phyloP scores from a whole-genome alignment of 2,797 vertebrate species.

The Phoxinus dragarum region DNA sequence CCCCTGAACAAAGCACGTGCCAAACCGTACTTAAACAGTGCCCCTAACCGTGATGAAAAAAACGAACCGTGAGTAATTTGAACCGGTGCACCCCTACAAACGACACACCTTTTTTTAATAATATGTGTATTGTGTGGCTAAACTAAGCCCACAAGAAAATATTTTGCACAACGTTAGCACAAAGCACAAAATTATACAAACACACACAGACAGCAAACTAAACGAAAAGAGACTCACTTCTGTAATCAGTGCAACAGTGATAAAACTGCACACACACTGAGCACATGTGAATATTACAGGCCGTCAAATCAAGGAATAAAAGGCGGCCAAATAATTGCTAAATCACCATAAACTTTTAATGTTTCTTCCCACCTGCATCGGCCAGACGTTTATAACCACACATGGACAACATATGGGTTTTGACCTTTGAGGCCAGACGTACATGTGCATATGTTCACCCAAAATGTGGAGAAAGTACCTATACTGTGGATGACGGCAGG shows the following conservation, averaged over 20 bases:
- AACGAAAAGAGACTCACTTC: conserved; percentile 30
- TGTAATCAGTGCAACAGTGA: conserved; percentile 40
- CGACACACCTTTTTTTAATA: no score
- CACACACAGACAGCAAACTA: conserved; percentile 2
- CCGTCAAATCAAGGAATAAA: conserved; percentile 53
- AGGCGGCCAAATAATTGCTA: conserved; percentile 52
- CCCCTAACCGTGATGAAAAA: no score
- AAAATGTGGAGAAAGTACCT: conserved; percentile 51
- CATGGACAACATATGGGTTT: conserved; percentile 55
- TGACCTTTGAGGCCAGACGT: conserved; percentile 48
- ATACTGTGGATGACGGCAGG: conserved; percentile 64
- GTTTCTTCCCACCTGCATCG: conserved; percentile 58
- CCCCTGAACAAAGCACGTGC: no score
- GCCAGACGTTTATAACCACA: conserved; percentile 51
- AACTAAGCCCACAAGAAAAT: not conserved
- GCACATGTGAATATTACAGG: conserved; percentile 13
- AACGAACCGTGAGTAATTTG: no score
- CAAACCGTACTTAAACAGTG: no score
- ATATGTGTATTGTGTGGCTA: not conserved
- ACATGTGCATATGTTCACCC: conserved; percentile 12
- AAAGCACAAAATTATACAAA: not conserved
- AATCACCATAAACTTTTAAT: conserved; percentile 59
- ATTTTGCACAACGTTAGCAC: not conserved
- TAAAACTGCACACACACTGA: conserved; percentile 41
- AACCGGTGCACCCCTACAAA: no score